Evolutionary conservation across 2,797 vertebrate species (phyloP).

Genomic region (Aythya fuligula): DNA sequence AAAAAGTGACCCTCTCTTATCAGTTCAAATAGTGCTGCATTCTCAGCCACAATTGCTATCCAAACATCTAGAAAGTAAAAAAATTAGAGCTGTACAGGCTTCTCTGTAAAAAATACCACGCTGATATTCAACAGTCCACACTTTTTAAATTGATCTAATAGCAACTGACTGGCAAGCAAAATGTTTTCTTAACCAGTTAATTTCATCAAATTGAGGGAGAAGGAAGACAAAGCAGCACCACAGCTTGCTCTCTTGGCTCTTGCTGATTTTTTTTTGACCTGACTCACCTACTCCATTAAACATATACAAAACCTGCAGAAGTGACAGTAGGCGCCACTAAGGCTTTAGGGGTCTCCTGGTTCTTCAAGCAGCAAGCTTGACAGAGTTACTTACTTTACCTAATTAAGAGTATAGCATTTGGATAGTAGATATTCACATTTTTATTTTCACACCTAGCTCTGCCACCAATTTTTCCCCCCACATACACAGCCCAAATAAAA

Average conservation of each 20-base stretch:
- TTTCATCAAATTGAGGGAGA: not conserved
- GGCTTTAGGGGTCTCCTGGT: not conserved
- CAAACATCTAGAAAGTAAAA: constrained; percentile 31
- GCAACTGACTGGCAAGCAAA: not conserved
- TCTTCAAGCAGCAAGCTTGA: not conserved
- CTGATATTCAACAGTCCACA: not conserved
- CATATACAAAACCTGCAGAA: not conserved
- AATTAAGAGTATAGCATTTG: not conserved
- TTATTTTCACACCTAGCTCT: not conserved
- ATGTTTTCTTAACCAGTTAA: not conserved
- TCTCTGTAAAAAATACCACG: not conserved
- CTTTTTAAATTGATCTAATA: not conserved
- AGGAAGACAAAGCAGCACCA: not conserved
- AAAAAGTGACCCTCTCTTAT: not conserved
- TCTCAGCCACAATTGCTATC: not conserved
- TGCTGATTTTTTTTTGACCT: not conserved
- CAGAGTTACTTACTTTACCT: not conserved
- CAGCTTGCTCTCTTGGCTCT: not conserved
- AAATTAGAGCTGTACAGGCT: not conserved
- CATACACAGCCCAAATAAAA: not conserved
- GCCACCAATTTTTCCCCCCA: not conserved
- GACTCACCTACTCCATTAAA: not conserved
- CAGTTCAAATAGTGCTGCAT: not conserved
- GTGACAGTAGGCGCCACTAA: not conserved
- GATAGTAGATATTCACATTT: not conserved